These are phyloP conservation scores for Mormyrus lacerda DNA, from an alignment of 2,113 vertebrate species.

Conservation along the genomic window DNA sequence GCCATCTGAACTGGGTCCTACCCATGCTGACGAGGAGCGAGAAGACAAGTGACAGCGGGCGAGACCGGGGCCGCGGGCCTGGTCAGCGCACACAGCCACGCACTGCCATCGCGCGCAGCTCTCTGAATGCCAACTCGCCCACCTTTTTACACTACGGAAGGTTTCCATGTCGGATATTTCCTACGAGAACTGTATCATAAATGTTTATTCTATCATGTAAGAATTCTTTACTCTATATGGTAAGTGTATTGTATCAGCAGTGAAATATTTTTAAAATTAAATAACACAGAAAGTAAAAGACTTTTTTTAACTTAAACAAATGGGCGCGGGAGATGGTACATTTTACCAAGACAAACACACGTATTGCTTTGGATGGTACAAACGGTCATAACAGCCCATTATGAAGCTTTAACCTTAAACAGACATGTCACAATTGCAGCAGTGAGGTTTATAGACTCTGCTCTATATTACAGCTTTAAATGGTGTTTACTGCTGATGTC, in stretches of 20 bases:
- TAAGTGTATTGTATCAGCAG: conserved; percentile 97
- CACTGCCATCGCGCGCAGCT: conserved; percentile 72
- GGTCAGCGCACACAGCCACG: neutral
- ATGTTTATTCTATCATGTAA: conserved; percentile 97
- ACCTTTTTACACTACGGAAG: conserved; percentile 84
- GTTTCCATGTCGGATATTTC: conserved; percentile 80
- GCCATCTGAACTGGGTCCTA: neutral
- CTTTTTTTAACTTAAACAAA: neutral
- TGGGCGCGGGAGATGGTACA: neutral
- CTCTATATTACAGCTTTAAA: neutral
- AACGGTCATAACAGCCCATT: neutral
- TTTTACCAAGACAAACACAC: neutral
- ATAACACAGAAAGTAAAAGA: conserved; percentile 12
- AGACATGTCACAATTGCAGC: neutral
- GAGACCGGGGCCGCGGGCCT: neutral
- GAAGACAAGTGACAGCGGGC: neutral
- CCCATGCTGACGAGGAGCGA: neutral
- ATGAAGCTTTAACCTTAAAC: neutral
- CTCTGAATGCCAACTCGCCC: conserved; percentile 68
- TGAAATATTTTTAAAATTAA: conserved; percentile 99
- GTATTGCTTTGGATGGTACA: neutral
- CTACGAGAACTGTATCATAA: conserved; percentile 90
- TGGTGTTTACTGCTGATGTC: neutral
- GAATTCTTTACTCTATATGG: conserved; percentile 97
- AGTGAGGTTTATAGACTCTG: neutral